These are phyloP conservation scores for Petromus typicus DNA, from an alignment of 2,113 vertebrate genomes.

Conservation along the genomic window DNA sequence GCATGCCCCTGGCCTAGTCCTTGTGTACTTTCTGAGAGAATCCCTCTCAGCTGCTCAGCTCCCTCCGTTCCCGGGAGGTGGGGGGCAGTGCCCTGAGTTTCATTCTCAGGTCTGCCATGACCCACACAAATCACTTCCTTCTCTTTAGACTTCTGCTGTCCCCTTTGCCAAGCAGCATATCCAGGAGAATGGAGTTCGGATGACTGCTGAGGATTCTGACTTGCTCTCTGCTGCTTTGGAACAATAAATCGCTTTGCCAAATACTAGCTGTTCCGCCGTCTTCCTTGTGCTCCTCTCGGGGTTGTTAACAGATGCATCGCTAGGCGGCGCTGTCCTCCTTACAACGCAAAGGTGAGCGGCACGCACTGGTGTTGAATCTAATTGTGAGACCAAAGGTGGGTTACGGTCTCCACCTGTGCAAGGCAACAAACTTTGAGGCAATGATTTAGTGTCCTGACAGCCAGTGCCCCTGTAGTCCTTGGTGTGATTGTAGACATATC, in stretches of 20 bases:
- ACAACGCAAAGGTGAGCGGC: background rate
- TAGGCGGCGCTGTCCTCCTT: background rate
- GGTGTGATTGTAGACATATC: background rate
- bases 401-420: background rate
- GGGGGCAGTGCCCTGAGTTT: background rate
- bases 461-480: background rate
- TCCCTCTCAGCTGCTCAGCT: background rate
- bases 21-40: background rate
- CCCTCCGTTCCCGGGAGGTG: background rate
- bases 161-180: constrained; percentile 27
- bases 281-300: background rate
- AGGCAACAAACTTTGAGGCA: background rate
- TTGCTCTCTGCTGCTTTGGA: background rate
- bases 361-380: background rate
- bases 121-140: background rate
- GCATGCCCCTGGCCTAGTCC: background rate
- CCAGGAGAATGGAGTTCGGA: background rate
- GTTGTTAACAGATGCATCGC: background rate
- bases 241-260: constrained; percentile 9
- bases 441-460: background rate
- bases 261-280: constrained; percentile 22
- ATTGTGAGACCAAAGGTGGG: background rate
- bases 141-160: background rate
- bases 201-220: background rate
- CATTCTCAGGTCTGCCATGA: background rate